Evolutionary conservation across 1,140 invertebrate genomes (phyloP).

Genomic region (Elysia chlorotica): DNA sequence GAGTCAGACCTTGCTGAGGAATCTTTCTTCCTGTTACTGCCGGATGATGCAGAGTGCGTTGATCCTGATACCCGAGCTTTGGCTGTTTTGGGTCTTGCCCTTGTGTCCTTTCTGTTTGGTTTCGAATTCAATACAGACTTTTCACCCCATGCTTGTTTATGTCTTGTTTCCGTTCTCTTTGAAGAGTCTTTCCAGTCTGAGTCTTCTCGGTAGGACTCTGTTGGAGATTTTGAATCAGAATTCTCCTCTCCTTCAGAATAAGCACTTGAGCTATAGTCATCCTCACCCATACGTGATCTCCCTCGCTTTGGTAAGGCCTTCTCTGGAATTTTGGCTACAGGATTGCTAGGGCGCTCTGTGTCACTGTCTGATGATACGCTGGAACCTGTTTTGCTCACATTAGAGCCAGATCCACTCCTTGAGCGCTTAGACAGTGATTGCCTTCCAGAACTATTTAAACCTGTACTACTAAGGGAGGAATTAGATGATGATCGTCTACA

Average conservation of each 20-base stretch:
- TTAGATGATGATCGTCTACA: not conserved
- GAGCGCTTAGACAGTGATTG: not conserved
- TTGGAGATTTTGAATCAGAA: not conserved
- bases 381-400: not conserved
- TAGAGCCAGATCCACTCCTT: not conserved
- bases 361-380: not conserved
- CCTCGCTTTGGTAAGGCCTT: not conserved
- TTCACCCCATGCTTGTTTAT: slow-evolving; percentile 16
- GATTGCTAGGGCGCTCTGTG: not conserved
- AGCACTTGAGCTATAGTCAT: not conserved
- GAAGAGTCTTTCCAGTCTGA: not conserved
- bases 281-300: not conserved
- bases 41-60: too few relatives aligned
- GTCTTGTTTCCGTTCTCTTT: not conserved
- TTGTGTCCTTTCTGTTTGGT: not conserved
- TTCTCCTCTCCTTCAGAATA: slow-evolving; percentile 9
- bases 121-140: not conserved
- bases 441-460: not conserved
- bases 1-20: not conserved
- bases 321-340: not conserved
- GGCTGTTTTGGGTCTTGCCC: slow-evolving; percentile 29
- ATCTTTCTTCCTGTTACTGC: not conserved
- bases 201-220: not conserved
- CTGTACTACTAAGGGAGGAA: slow-evolving; percentile 13
- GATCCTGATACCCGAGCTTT: not conserved